Conservation (phyloP, 1,140 invertebrate species). For the Rhopalosiphum maidis region DNA sequence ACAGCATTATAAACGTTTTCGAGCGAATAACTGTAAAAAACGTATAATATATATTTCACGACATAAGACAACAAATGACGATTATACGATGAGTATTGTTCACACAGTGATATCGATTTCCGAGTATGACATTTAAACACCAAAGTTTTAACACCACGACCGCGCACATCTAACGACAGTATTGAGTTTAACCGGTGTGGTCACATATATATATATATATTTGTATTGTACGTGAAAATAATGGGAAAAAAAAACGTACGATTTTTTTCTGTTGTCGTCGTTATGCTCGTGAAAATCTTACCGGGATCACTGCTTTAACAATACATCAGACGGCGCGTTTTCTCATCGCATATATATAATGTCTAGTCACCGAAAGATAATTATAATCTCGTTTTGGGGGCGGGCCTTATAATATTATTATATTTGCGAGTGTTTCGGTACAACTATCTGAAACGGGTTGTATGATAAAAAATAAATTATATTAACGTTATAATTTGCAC, state of each 20-base stretch:
- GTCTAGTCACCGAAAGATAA: neutral
- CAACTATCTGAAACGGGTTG: neutral
- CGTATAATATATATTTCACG: neutral
- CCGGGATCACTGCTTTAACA: neutral
- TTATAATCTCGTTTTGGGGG: conserved; percentile 36
- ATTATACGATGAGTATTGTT: neutral
- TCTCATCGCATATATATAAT: neutral
- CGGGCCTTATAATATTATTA: neutral
- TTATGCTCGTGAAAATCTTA: conserved; percentile 2
- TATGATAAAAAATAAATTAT: neutral
- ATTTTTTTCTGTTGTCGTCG: neutral
- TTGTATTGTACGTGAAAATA: neutral
- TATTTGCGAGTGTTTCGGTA: neutral
- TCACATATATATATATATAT: neutral
- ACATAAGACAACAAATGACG: neutral
- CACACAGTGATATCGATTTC: neutral
- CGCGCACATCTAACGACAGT: neutral
- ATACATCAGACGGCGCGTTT: neutral
- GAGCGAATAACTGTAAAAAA: neutral
- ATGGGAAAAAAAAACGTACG: neutral
- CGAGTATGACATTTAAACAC: neutral
- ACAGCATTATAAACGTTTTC: neutral
- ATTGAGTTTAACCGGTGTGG: neutral
- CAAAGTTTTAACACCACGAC: neutral
- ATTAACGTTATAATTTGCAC: neutral